Percentiles rank a stretch among this genome's conserved stretches.
Evolutionary conservation across 53 echinoderm and acorn worm species (phyloP).

Genomic region (Henricia sp.): DNA sequence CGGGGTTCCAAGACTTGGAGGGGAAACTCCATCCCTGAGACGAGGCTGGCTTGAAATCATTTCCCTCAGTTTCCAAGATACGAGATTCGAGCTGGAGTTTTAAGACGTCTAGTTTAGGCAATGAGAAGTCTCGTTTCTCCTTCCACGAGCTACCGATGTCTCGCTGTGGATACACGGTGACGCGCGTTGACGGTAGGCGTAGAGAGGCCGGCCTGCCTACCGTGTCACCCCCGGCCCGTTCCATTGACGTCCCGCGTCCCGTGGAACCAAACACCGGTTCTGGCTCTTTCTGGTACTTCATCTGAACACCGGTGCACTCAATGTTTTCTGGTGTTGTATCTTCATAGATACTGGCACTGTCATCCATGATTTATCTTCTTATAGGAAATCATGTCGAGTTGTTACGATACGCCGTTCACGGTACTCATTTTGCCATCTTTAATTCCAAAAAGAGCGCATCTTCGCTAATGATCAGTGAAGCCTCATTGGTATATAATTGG

Average conservation of each 20-base stretch:
- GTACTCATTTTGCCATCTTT: no score
- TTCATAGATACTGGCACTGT: no score
- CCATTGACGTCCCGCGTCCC: neutral
- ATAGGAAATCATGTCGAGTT: no score
- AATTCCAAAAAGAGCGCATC: no score
- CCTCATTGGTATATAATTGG: no score
- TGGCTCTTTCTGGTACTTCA: conserved; percentile 15
- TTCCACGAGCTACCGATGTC: conserved; percentile 13
- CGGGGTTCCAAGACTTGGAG: neutral
- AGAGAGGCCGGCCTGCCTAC: neutral
- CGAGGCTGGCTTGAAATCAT: neutral
- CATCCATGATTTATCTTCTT: no score
- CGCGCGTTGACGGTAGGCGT: conserved; percentile 14
- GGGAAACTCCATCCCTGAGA: neutral
- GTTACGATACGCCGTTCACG: no score
- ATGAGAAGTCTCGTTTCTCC: conserved; percentile 28
- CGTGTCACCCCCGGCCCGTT: neutral
- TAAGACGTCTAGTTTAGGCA: conserved; percentile 37
- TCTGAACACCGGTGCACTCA: conserved; percentile 9
- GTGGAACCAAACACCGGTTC: conserved; percentile 1
- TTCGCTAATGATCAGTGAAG: no score
- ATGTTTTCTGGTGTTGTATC: no score
- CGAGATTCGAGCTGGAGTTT: conserved; percentile 15
- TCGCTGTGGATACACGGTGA: conserved; percentile 52
- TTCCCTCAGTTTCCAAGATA: neutral